Evolutionary conservation across 2,797 vertebrate species (phyloP).

Genomic region (Calcarius lapponicus): DNA sequence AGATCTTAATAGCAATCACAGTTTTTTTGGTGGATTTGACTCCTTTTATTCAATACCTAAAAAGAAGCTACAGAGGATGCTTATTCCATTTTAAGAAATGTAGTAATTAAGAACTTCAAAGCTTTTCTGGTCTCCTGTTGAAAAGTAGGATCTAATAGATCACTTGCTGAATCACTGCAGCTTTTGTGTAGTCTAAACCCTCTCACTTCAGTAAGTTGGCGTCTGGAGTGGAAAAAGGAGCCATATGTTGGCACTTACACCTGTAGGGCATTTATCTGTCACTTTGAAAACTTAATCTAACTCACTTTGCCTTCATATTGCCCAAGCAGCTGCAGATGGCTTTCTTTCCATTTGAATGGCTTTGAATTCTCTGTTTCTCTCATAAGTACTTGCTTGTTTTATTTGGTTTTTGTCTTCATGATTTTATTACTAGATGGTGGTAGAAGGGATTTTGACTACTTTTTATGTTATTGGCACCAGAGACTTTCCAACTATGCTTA

Average conservation of each 20-base stretch:
- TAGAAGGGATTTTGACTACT: conserved; percentile 14
- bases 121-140: not conserved
- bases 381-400: not conserved
- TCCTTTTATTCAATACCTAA: not conserved
- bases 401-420: not conserved
- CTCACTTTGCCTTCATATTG: conserved; percentile 9
- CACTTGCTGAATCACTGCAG: not conserved
- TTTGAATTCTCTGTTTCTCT: not conserved
- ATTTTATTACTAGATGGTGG: conserved; percentile 10
- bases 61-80: not conserved
- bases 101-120: conserved; percentile 17
- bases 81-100: conserved; percentile 3
- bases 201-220: not conserved
- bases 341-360: conserved; percentile 11
- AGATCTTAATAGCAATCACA: not conserved
- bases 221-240: not conserved
- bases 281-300: conserved; percentile 24
- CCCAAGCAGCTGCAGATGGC: not conserved
- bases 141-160: not conserved
- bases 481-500: conserved; percentile 18
- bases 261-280: conserved; percentile 18
- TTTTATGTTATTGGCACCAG: conserved; percentile 41
- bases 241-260: not conserved
- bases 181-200: not conserved
- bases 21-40: not conserved